phyloP scores from a whole-genome alignment of 1,140 invertebrate species.

The Zaprionus lachaisei region DNA sequence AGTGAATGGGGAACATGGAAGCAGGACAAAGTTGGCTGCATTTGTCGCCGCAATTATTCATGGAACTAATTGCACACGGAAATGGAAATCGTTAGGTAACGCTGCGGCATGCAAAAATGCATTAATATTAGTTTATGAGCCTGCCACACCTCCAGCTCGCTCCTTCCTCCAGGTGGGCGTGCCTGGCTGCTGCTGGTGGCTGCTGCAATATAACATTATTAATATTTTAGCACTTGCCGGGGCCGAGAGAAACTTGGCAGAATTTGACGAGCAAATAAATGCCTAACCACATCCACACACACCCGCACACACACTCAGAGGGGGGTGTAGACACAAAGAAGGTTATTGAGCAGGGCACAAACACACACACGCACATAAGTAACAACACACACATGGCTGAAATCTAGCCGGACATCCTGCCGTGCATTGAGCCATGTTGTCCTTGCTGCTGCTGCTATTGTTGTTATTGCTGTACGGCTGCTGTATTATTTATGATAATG shows the following conservation, averaged over 20 bases:
- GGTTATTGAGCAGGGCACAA: constrained; percentile 20
- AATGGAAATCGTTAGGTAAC: constrained; percentile 52
- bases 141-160: background rate
- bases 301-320: background rate
- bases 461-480: constrained; percentile 27
- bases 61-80: constrained; percentile 69
- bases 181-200: constrained; percentile 28
- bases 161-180: constrained; percentile 35
- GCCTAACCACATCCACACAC: constrained; percentile 24
- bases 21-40: constrained; percentile 34
- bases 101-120: constrained; percentile 69
- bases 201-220: constrained; percentile 73
- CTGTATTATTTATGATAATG: constrained; percentile 83
- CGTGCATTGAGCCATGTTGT: constrained; percentile 69
- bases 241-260: constrained; percentile 29
- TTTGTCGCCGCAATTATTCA: constrained; percentile 64
- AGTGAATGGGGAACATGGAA: constrained; percentile 20
- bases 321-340: background rate
- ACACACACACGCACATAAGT: background rate
- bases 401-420: constrained; percentile 68
- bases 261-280: constrained; percentile 51
- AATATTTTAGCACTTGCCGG: constrained; percentile 67
- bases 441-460: background rate
- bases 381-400: constrained; percentile 30
- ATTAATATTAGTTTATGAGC: constrained; percentile 64